Evolutionary conservation across 2,113 vertebrate genomes (phyloP).

Genomic region (Tricholaema leucomelas): DNA sequence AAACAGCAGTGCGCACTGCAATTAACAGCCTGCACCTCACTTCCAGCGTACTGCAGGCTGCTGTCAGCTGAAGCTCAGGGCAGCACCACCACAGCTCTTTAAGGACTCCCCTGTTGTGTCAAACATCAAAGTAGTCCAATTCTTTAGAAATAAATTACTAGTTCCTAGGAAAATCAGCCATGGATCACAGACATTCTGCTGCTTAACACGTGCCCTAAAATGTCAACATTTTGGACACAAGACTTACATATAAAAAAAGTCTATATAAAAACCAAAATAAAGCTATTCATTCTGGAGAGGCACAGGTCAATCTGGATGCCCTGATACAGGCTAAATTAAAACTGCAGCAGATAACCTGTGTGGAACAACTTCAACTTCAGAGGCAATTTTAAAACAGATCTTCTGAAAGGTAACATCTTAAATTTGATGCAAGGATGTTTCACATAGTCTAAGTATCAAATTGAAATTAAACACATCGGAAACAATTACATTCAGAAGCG

Average conservation of each 20-base stretch:
- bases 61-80: neutral
- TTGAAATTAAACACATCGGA: neutral
- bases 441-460: neutral
- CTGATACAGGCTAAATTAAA: neutral
- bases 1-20: accelerated
- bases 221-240: neutral
- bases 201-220: too few relatives aligned
- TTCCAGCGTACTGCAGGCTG: neutral
- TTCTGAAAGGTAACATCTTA: neutral
- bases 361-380: neutral
- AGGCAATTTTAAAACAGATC: neutral
- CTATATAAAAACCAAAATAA: neutral
- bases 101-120: neutral
- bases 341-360: neutral
- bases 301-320: neutral
- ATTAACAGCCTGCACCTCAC: neutral
- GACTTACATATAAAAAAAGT: neutral
- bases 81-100: neutral
- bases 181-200: neutral
- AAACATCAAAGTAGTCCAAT: neutral
- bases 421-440: neutral
- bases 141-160: neutral
- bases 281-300: neutral
- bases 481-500: neutral
- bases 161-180: neutral